These are phyloP conservation scores for Andrena haemorrhoa DNA, from an alignment of 2,888 invertebrate genomes.

Conservation along the genomic window DNA sequence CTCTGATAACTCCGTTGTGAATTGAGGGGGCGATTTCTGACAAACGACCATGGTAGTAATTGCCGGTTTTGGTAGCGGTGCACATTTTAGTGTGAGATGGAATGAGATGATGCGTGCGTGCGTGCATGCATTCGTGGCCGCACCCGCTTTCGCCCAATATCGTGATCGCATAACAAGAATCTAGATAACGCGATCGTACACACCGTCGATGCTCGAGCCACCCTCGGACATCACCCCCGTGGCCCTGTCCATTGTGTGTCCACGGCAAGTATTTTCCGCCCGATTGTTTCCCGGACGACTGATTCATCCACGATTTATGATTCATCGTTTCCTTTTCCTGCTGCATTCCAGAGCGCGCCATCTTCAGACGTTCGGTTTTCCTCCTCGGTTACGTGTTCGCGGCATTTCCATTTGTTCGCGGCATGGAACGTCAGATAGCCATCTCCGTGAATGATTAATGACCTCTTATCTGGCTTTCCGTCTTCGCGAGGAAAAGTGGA, in stretches of 20 bases:
- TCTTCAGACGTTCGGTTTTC: slow-evolving; percentile 4
- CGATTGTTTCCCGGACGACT: slow-evolving; percentile 56
- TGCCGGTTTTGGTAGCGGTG: slow-evolving; percentile 70
- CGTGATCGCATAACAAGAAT: slow-evolving; percentile 76
- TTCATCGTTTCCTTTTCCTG: background rate
- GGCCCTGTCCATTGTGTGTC: slow-evolving; percentile 41
- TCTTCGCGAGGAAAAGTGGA: background rate
- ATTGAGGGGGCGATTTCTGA: slow-evolving; percentile 73
- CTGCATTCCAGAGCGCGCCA: background rate
- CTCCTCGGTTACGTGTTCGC: slow-evolving; percentile 7
- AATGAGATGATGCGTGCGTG: slow-evolving; percentile 44
- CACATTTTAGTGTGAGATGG: slow-evolving; percentile 63
- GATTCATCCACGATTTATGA: slow-evolving; percentile 46
- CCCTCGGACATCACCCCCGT: slow-evolving; percentile 41
- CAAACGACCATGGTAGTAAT: slow-evolving; percentile 74
- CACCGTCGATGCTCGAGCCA: slow-evolving; percentile 54
- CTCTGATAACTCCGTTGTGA: slow-evolving; percentile 67
- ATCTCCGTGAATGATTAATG: slow-evolving; percentile 59
- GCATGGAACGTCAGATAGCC: slow-evolving; percentile 47
- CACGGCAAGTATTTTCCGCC: slow-evolving; percentile 45
- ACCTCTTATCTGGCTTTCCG: slow-evolving; percentile 40
- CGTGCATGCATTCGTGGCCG: slow-evolving; percentile 41
- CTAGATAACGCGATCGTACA: slow-evolving; percentile 72
- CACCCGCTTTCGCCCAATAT: slow-evolving; percentile 65
- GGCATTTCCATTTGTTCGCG: slow-evolving; percentile 53